Base-by-base conservation (phyloP, 2,113 vertebrate species). In the Helogale parvula region DNA sequence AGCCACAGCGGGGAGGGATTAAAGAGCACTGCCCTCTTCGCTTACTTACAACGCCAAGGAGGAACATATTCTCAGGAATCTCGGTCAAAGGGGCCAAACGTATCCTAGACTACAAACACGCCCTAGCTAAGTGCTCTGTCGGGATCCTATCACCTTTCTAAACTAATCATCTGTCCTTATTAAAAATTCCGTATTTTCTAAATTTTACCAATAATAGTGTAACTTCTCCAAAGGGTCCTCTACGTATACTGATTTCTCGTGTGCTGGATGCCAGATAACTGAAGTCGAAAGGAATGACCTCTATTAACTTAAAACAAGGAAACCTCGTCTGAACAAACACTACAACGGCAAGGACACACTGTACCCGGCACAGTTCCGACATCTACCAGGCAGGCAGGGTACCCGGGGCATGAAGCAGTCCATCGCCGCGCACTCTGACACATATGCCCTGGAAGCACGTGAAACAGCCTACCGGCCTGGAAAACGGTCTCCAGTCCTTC, bases 251-350 rank as follows among this genome's bases (percentile, higher is more conserved):
- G 71, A 68, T 69, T 92, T 52, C 60, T 50, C 38, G 1, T 41
- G 13, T 33, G 38, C 65, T 54, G 33, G 29, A 38, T 72, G 27
- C 17, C 33, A 87, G 4, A 76, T 41, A 80, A 83, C 31, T 66
- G 17, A 96, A 52, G 52, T 5, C 4, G 47, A 89, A 57, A 86
- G 69, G 23, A 94, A 83, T 33, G 25, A 29, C 38, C 21, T 76
- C 19, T 7, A 76, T 41, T 90, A 76, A 91, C 25, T 74, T 41
- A 74, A 96, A 76, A 93, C 17, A 65, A 95, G 88, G 50, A 85
- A 89, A 92, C 77, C 33, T 47, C 35, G 83, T 65, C 95, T 92
- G 3, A 19, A 38, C 25, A 38, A 72, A 95, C 27, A 52, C 16
- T n/a, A 17, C 25, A 31, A 25, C 0, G 15, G 5, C 69, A 85